phyloP scores from a whole-genome alignment of 2,113 vertebrate species.

The Seriola rivoliana region DNA sequence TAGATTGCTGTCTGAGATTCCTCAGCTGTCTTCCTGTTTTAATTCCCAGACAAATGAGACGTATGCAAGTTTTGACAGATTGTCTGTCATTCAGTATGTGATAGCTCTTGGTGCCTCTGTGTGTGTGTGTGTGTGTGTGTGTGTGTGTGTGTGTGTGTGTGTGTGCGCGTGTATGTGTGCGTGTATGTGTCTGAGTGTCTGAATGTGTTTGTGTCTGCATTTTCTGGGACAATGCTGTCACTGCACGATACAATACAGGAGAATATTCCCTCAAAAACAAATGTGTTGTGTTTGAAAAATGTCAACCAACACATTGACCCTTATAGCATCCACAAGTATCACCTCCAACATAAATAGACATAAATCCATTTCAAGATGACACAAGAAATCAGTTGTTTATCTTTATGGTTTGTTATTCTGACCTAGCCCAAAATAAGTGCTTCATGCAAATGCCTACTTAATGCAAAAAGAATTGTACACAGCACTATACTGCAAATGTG shows the following conservation, averaged over 20 bases:
- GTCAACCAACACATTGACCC: conserved; percentile 38
- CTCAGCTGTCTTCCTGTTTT: conserved; percentile 62
- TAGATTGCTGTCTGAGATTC: conserved; percentile 62
- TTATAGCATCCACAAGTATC: conserved; percentile 14
- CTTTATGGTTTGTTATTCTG: not conserved
- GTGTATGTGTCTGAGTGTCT: not conserved
- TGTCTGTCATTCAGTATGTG: conserved; percentile 51
- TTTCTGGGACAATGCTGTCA: conserved; percentile 36
- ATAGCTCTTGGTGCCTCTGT: conserved; percentile 17
- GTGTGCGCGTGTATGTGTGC: not conserved
- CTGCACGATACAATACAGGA: conserved; percentile 23
- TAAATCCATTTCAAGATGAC: conserved; percentile 14
- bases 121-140: not conserved
- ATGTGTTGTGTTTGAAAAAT: conserved; percentile 49
- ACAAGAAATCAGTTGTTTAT: conserved; percentile 15
- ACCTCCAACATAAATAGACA: conserved; percentile 33
- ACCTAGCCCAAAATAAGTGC: conserved; percentile 5
- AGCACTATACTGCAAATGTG: conserved; percentile 8
- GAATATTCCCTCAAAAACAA: conserved; percentile 43
- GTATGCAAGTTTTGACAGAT: conserved; percentile 51
- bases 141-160: not conserved
- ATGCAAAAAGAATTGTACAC: not conserved
- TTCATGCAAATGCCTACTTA: conserved; percentile 4
- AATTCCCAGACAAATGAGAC: conserved; percentile 68
- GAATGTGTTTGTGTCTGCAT: not conserved